Evolutionary conservation across 2,113 vertebrate genomes (phyloP), one percentile per base, ranked within the genome.

Genomic region (Pteropus alecto): DNA sequence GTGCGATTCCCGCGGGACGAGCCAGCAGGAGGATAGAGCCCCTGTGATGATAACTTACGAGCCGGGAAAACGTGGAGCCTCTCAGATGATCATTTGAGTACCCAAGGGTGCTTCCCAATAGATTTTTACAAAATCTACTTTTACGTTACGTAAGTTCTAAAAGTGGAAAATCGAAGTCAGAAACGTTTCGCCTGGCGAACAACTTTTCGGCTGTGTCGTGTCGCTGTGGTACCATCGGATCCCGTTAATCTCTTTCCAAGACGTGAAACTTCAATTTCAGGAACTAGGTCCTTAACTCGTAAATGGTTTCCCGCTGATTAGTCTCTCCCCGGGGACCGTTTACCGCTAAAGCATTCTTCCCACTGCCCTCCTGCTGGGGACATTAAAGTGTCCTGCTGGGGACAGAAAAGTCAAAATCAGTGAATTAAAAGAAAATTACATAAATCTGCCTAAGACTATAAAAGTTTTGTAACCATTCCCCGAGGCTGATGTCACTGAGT

Each of bases 171-270:
- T 76, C 4, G 3, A 85, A 87, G 30, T 85, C 65, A 9, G 30
- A 28, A 48, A 35, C 60, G 15, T n/a, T 41, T 73, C 71, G 77
- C 58, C 60, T 76, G 46, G 79, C 12, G 71, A 85, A 58, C 67
- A 73, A 35, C 14, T 71, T 78, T 90, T 79, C 58, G 33, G 24
- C 22, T 61, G 12, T 51, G 81, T 70, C 15, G 24, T 35, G 4
- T 15, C 6, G 1, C 7, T 61, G 16, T 33, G 19, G 19, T 3
- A 14, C 67, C 28, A 2, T 51, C 77, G 46, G 87, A 33, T 16
- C 30, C 18, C 21, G 26, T 8, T 79, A 41, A 88, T 78, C 78
- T 90, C 41, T 96, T 93, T 85, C 90, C 88, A 95, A 86, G 65
- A 89, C 48, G 48, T 41, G 43, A 70, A n/a, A 35, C 7, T 58